A percentile compares a stretch with the other conserved stretches of the same genome.
These are phyloP conservation scores for Campoplex capitator DNA, from an alignment of 2,888 invertebrate species.

Conservation along the genomic window DNA sequence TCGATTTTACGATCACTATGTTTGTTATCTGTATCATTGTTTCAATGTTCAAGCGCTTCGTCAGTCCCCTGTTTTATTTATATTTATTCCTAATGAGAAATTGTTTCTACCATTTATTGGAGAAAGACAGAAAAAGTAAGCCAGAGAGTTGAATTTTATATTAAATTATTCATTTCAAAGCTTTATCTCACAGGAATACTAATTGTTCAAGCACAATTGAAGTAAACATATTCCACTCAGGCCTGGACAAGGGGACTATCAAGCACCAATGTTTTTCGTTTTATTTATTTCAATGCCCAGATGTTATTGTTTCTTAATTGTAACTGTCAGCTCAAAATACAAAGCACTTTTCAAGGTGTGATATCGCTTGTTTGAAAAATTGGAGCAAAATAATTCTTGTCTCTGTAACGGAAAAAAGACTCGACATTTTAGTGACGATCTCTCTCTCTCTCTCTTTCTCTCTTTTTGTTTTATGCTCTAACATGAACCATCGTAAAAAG, in stretches of 20 bases:
- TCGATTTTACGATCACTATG: neutral
- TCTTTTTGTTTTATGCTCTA: neutral
- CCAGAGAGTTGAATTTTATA: neutral
- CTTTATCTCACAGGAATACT: neutral
- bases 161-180: neutral
- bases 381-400: slow-evolving; percentile 22
- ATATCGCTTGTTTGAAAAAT: slow-evolving; percentile 7
- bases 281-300: neutral
- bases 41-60: neutral
- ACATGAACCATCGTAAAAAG: slow-evolving; percentile 39
- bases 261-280: neutral
- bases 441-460: slow-evolving; percentile 4
- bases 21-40: neutral
- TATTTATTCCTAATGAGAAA: too few relatives aligned
- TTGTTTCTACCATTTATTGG: too few relatives aligned
- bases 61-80: neutral
- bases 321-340: neutral
- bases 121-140: neutral
- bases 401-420: slow-evolving; percentile 27
- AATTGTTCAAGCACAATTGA: too few relatives aligned
- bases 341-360: neutral
- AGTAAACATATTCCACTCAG: too few relatives aligned
- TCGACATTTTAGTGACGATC: slow-evolving; percentile 24
- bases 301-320: neutral
- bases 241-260: neutral